phyloP scores from a whole-genome alignment of 2,113 vertebrate genomes.

The Saiga tatarica region DNA sequence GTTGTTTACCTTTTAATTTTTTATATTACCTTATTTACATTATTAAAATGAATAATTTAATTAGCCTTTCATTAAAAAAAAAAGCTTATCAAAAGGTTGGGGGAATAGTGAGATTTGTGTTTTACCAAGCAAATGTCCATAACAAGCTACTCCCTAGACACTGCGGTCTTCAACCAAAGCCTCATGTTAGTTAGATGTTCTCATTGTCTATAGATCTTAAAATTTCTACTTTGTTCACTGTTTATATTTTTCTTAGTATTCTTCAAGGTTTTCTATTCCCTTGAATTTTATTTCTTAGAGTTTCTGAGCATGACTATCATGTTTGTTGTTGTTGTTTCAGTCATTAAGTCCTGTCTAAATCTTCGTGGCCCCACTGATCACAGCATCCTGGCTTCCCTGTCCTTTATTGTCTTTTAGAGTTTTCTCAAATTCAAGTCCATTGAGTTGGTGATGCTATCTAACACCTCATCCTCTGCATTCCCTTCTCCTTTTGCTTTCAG shows the following conservation, averaged over 20 bases:
- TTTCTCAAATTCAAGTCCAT: not conserved
- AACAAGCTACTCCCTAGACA: not conserved
- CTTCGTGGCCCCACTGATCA: rapidly evolving
- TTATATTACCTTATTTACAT: not conserved
- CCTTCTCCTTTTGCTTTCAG: not conserved
- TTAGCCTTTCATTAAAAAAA: not conserved
- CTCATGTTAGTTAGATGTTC: not conserved
- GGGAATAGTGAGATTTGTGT: not conserved
- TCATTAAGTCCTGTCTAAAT: not conserved
- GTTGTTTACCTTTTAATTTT: not conserved
- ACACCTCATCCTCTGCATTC: not conserved
- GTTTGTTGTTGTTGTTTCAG: not conserved
- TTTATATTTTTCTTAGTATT: not conserved
- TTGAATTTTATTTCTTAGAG: not conserved
- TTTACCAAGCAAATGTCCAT: not conserved
- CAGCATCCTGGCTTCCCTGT: not conserved
- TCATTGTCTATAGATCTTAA: not conserved
- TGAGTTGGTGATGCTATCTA: not conserved
- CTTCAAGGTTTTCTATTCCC: not conserved
- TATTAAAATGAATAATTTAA: not conserved
- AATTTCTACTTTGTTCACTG: not conserved
- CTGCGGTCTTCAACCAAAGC: not conserved
- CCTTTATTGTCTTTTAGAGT: not conserved
- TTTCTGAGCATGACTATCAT: not conserved
- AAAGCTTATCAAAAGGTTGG: not conserved